Conservation (phyloP, 2,797 vertebrate species). For the Onychomys arenicola region DNA sequence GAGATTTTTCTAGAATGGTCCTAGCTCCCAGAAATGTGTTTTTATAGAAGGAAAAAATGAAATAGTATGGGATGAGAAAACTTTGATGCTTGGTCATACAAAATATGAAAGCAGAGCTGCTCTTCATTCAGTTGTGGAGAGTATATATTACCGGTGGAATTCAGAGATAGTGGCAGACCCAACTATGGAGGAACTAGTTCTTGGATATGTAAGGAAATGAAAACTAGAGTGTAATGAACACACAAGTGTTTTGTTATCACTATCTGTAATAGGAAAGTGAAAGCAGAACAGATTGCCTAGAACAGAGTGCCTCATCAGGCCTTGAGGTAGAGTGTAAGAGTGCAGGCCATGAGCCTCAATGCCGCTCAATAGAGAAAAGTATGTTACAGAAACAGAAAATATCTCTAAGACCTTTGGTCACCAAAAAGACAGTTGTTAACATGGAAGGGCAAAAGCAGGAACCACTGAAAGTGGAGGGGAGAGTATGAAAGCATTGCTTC, state of each 20-base stretch:
- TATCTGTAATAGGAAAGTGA: background rate
- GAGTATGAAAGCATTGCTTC: background rate
- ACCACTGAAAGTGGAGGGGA: background rate
- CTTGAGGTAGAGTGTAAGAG: background rate
- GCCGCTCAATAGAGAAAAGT: background rate
- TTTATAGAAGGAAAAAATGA: background rate
- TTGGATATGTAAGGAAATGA: background rate
- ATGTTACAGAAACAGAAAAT: background rate
- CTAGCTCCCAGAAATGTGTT: background rate
- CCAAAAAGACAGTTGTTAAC: background rate
- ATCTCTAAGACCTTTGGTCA: background rate
- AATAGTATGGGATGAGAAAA: background rate
- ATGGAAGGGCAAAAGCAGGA: background rate
- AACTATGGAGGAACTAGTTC: background rate
- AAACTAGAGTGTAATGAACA: background rate
- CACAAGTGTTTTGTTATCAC: background rate
- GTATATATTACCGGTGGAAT: background rate
- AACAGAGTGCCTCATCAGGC: background rate
- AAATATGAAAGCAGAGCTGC: background rate
- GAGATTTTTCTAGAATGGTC: background rate
- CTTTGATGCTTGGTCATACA: background rate
- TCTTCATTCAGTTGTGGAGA: background rate
- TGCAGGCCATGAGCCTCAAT: background rate
- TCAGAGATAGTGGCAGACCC: background rate
- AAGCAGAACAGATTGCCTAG: background rate